A percentile compares a stretch with the other conserved stretches of the same genome.
phyloP scores from a whole-genome alignment of 2,888 invertebrate species.

The Orgyia antiqua region DNA sequence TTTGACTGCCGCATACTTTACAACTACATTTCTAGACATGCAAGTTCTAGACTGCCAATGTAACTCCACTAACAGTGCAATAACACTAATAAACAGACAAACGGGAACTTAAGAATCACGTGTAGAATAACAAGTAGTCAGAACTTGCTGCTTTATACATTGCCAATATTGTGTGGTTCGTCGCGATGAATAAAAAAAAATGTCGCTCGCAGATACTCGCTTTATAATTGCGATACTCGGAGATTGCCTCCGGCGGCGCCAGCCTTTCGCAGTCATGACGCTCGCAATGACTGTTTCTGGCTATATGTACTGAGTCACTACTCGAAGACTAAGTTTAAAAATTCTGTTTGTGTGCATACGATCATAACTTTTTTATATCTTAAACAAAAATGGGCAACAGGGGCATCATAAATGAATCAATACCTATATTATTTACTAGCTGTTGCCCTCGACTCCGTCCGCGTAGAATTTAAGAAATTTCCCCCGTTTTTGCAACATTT shows the following conservation, averaged over 20 bases:
- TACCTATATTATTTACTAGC: no score
- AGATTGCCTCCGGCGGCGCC: conserved; percentile 30
- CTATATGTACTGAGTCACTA: conserved; percentile 30
- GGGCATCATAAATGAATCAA: conserved; percentile 13
- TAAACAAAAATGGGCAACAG: background rate
- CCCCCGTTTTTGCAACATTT: no score
- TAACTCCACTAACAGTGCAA: conserved; percentile 4
- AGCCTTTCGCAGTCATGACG: conserved; percentile 30
- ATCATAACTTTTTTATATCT: no score
- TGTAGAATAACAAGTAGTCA: conserved; percentile 26
- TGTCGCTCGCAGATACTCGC: conserved; percentile 20
- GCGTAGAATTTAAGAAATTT: no score
- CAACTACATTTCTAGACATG: background rate
- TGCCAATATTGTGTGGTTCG: conserved; percentile 14
- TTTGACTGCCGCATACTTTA: background rate
- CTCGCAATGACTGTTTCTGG: conserved; percentile 33
- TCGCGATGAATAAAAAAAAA: conserved; percentile 25
- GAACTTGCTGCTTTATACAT: conserved; percentile 18
- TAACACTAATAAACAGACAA: conserved; percentile 16
- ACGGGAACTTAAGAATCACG: conserved; percentile 19
- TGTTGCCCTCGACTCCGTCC: no score
- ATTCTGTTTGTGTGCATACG: conserved; percentile 6
- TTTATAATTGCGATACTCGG: conserved; percentile 39
- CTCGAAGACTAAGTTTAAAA: no score
- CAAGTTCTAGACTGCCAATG: conserved; percentile 3